Evolutionary conservation across 1,140 invertebrate species (phyloP).

Genomic region (Nixonia krombeini): DNA sequence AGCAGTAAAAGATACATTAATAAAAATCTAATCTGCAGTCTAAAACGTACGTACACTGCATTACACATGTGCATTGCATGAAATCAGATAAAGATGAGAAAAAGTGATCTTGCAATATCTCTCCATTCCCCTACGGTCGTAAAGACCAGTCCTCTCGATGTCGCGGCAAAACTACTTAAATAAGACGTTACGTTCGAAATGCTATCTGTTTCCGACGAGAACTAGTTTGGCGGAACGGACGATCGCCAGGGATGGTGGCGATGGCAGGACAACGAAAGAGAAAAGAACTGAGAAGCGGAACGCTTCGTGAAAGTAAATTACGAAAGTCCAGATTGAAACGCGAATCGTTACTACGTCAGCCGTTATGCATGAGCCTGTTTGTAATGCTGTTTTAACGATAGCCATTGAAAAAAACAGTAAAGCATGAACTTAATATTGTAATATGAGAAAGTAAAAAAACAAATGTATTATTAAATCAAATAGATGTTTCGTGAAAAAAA

Average conservation of each 20-base stretch:
- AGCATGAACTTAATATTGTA: not conserved
- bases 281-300: slow-evolving; percentile 39
- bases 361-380: slow-evolving; percentile 48
- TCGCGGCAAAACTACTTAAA: slow-evolving; percentile 44
- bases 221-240: slow-evolving; percentile 40
- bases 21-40: too few species aligned
- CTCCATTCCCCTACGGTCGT: not conserved
- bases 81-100: slow-evolving; percentile 18
- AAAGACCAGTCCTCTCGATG: slow-evolving; percentile 27
- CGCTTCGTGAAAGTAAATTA: slow-evolving; percentile 42
- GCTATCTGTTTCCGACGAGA: slow-evolving; percentile 41
- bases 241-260: slow-evolving; percentile 19
- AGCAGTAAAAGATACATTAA: too few species aligned
- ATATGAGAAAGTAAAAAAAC: too few species aligned
- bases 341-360: slow-evolving; percentile 40
- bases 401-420: slow-evolving; percentile 26
- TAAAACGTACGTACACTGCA: not conserved
- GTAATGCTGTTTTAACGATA: slow-evolving; percentile 45
- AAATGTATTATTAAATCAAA: too few species aligned
- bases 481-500: too few species aligned
- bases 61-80: slow-evolving; percentile 20
- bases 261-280: slow-evolving; percentile 21
- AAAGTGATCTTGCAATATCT: too few species aligned
- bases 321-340: slow-evolving; percentile 46
- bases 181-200: slow-evolving; percentile 40